A percentile compares a stretch with the other conserved stretches of the same genome.
These are phyloP conservation scores for Pachymerium ferrugineum DNA, from an alignment of 2,888 invertebrate species.

Conservation along the genomic window DNA sequence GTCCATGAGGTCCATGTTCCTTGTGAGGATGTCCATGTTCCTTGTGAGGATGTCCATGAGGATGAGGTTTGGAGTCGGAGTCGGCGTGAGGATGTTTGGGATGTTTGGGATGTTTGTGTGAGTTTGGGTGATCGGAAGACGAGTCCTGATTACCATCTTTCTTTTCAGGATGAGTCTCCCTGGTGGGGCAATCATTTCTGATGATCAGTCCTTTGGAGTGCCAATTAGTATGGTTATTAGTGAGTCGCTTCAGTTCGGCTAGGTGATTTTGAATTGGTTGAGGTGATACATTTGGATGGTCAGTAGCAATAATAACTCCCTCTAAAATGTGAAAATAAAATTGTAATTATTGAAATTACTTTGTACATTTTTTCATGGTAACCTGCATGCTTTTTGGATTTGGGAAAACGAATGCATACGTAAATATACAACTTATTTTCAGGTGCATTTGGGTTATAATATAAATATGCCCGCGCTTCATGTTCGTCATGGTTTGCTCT, in stretches of 20 bases:
- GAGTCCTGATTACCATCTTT: too few relatives aligned
- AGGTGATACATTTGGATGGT: not conserved
- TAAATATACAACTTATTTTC: not conserved
- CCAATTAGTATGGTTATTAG: not conserved
- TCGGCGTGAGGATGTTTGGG: too few relatives aligned
- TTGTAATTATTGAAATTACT: not conserved
- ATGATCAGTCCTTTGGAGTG: not conserved
- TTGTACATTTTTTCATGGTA: not conserved
- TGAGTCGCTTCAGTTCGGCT: not conserved
- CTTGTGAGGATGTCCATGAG: too few relatives aligned
- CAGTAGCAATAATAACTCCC: not conserved
- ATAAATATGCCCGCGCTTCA: not conserved
- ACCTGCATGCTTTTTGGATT: not conserved
- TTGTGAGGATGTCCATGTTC: too few relatives aligned
- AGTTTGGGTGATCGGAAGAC: too few relatives aligned
- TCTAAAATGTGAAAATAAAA: too few relatives aligned
- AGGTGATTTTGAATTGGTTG: not conserved
- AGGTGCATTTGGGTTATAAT: not conserved
- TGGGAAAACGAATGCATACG: not conserved
- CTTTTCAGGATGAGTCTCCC: too few relatives aligned
- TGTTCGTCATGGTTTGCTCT: not conserved
- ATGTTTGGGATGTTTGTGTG: too few relatives aligned
- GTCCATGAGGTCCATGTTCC: too few relatives aligned
- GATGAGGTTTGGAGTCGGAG: too few relatives aligned
- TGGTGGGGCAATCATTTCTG: not conserved